phyloP scores from a whole-genome alignment of 2,797 vertebrate species.

The Ataeniobius toweri region DNA sequence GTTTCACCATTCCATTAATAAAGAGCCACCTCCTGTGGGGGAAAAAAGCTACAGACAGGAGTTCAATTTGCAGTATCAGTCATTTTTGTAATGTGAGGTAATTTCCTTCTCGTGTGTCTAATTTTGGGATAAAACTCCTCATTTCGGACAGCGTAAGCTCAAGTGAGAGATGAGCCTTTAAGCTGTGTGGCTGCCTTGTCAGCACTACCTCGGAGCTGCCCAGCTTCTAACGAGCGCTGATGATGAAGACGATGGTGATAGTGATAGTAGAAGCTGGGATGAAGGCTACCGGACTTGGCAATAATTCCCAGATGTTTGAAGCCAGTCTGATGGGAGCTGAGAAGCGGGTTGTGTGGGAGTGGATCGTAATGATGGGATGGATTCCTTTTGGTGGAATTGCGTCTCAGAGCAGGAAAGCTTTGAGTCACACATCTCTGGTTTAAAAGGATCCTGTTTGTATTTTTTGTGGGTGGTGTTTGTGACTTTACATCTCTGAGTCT shows the following conservation, averaged over 20 bases:
- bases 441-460: neutral
- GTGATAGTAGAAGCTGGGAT: conserved; percentile 1
- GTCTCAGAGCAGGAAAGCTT: neutral
- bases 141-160: conserved; percentile 18
- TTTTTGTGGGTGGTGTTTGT: neutral
- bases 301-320: conserved; percentile 51
- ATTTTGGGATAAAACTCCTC: conserved; percentile 39
- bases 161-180: conserved; percentile 46
- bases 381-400: conserved; percentile 6
- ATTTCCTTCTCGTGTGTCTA: conserved; percentile 1
- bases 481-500: neutral
- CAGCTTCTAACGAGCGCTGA: conserved; percentile 12
- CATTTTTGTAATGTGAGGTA: conserved; percentile 10
- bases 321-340: conserved; percentile 21
- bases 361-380: conserved; percentile 14
- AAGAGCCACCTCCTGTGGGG: conserved; percentile 11
- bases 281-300: conserved; percentile 22
- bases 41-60: conserved; percentile 7
- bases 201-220: conserved; percentile 44
- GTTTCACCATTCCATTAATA: conserved; percentile 41
- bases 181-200: conserved; percentile 50
- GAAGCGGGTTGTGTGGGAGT: conserved; percentile 4
- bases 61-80: conserved; percentile 50
- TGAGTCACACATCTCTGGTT: neutral
- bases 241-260: conserved; percentile 12